Conservation (phyloP, 2,113 vertebrate genomes). For the Gila orcuttii region DNA sequence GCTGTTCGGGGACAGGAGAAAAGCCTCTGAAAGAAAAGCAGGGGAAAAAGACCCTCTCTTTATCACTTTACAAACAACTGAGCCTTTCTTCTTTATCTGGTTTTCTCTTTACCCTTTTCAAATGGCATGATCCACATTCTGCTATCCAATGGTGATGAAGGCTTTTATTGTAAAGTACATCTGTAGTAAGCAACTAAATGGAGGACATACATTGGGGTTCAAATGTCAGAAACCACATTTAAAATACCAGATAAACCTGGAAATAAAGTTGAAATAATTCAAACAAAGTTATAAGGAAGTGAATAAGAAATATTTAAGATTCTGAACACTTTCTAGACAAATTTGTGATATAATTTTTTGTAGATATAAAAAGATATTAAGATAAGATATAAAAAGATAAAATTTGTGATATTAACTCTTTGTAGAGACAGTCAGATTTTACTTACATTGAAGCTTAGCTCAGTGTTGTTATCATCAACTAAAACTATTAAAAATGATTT, state of each 20-base stretch:
- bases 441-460: not conserved
- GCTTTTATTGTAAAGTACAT: not conserved
- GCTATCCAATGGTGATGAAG: not conserved
- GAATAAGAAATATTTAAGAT: not conserved
- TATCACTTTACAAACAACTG: not conserved
- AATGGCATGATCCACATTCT: not conserved
- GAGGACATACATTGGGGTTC: not conserved
- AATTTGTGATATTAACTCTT: not conserved
- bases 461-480: no score
- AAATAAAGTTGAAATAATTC: not conserved
- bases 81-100: not conserved
- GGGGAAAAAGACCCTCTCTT: not conserved
- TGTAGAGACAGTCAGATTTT: not conserved
- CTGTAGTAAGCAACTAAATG: not conserved
- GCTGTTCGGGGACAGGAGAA: not conserved
- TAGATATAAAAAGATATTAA: no score
- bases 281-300: not conserved
- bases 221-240: conserved; percentile 3
- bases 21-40: not conserved
- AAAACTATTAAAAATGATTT: not conserved
- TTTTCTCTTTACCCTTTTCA: not conserved
- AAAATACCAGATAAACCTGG: not conserved
- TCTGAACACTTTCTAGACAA: not conserved
- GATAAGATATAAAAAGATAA: not conserved
- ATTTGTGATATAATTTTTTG: not conserved